Base-by-base conservation (phyloP, 1,140 invertebrate species). In the honey bee (Apis mellifera) region DNA sequence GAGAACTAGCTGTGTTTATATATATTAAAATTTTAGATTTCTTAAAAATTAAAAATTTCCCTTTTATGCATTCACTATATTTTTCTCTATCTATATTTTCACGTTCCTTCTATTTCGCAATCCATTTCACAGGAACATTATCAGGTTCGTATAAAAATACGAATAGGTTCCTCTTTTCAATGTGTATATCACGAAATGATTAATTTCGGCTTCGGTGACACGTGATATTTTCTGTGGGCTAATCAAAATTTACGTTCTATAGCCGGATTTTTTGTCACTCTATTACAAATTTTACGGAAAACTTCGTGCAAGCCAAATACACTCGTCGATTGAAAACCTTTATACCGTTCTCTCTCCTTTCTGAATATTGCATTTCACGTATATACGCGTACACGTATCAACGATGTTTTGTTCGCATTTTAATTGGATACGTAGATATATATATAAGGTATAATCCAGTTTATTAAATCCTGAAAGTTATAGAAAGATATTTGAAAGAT, bases 391-490 rank as follows among this genome's bases (percentile, higher is more conserved):
- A 5, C 15, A 15, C 42, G 19, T 42, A 42, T 17, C 66, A 11
- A 19, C 15, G 69, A n/a, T 71, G 9, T 71, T 71, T 26, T 71
- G 69, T 54, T 71, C 48, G 21, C 21, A 42, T n/a, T 48, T 69
- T 50, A 69, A 69, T 69, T 69, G 66, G 15, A n/a, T 15, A 48
- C 12, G 32, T 1, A 9, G 11, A 15, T 21, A 9, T 5, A 11
- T 5, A 11, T 19, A 9, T 69, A 69, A 69, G 21, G 17, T 69
- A 50, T 54, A 54, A 71, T 26, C 7, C 15, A 8, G 21, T 54
- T 52, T 71, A 23, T 9, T 9, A 23, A 50, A 12, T 54, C 9
- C 17, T 12, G 50, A 11, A 54, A 71, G 26, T n/a, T 8, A 50
- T 69, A 0, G 19, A 69, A 69, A 69, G 9, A 19, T 54, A 9